Conservation (phyloP, 2,113 vertebrate genomes). For the Pedionomus torquatus region DNA sequence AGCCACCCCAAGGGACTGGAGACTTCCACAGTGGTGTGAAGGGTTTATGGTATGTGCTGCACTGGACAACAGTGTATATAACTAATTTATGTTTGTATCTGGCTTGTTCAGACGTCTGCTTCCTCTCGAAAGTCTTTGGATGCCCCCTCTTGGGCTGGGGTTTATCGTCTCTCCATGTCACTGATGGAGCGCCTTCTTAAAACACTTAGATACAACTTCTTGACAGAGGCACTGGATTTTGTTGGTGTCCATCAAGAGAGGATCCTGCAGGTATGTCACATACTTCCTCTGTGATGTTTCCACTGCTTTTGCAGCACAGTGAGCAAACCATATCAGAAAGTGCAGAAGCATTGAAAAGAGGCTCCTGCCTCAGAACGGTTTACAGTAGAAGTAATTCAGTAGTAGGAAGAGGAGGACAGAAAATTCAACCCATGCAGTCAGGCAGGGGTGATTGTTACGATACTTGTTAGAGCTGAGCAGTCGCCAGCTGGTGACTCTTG, state of each 20-base stretch:
- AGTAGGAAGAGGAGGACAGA: background rate
- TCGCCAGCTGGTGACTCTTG: background rate
- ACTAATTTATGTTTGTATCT: accelerated
- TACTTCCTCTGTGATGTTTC: background rate
- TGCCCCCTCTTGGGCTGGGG: constrained; percentile 91
- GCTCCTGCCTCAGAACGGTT: background rate
- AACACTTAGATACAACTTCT: constrained; percentile 94
- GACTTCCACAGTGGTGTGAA: background rate
- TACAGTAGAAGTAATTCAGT: background rate
- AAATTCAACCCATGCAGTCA: background rate
- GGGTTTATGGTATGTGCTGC: background rate
- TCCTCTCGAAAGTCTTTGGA: constrained; percentile 89
- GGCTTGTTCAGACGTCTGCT: constrained; percentile 63
- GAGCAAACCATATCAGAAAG: no score
- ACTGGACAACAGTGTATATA: background rate
- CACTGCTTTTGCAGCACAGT: no score
- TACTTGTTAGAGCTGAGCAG: background rate
- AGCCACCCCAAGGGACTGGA: background rate
- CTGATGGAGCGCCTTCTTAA: constrained; percentile 95
- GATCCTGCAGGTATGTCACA: constrained; percentile 87
- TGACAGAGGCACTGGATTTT: constrained; percentile 94
- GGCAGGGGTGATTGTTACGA: background rate
- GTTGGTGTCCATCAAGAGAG: constrained; percentile 96
- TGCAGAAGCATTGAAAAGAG: background rate
- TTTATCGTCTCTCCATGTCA: constrained; percentile 93